phyloP scores from a whole-genome alignment of 2,888 invertebrate genomes.

The Mythimna impura region DNA sequence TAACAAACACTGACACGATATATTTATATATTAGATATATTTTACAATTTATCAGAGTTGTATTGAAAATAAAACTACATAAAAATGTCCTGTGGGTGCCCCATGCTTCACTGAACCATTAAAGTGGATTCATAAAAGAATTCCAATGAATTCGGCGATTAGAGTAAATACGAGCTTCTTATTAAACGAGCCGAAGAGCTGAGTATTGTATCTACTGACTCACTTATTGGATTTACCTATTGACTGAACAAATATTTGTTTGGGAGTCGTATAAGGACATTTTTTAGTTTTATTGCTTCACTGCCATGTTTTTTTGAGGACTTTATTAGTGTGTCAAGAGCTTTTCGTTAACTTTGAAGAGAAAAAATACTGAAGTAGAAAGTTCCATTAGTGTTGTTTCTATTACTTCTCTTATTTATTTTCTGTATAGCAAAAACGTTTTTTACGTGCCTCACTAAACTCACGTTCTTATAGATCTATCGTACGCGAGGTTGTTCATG shows the following conservation, averaged over 20 bases:
- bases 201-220: constrained; percentile 65
- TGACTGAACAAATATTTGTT: constrained; percentile 68
- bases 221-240: constrained; percentile 72
- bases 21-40: too few relatives aligned
- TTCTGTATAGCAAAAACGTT: background rate
- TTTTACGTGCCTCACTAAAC: background rate
- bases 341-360: constrained; percentile 31
- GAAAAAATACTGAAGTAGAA: constrained; percentile 29
- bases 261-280: constrained; percentile 54
- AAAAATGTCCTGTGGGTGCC: constrained; percentile 26
- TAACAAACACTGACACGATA: too few relatives aligned
- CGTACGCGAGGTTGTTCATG: background rate
- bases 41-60: too few relatives aligned
- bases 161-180: constrained; percentile 55
- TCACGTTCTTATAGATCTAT: background rate
- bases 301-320: constrained; percentile 33
- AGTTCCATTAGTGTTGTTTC: constrained; percentile 21
- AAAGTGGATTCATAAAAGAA: constrained; percentile 54
- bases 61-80: constrained; percentile 27
- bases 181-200: constrained; percentile 65
- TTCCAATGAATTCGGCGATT: constrained; percentile 45
- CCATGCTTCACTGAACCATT: constrained; percentile 45
- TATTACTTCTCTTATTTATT: background rate
- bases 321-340: constrained; percentile 48
- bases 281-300: constrained; percentile 55